phyloP scores from a whole-genome alignment of 2,113 vertebrate genomes.

The Campylomormyrus numenius region DNA sequence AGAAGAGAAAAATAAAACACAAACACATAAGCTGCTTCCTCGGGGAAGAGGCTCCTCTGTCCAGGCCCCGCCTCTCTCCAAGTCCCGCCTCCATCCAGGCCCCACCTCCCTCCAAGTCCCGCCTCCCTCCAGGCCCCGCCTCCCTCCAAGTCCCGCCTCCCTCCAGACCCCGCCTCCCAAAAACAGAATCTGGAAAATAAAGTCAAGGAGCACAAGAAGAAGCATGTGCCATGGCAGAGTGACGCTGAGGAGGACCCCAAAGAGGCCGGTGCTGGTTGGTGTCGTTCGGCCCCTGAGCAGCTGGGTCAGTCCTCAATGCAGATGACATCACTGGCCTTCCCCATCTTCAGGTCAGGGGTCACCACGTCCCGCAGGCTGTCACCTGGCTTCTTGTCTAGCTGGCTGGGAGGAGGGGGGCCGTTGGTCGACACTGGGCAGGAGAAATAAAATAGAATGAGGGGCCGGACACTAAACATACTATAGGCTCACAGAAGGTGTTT shows the following conservation, averaged over 20 bases:
- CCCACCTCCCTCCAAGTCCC: neutral
- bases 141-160: neutral
- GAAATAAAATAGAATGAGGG: neutral
- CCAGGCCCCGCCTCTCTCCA: neutral
- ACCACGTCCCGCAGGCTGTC: conserved; percentile 60
- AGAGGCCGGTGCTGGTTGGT: conserved; percentile 13
- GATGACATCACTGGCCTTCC: conserved; percentile 59
- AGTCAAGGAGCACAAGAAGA: neutral
- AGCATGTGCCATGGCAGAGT: conserved; percentile 4
- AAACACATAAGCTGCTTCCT: neutral
- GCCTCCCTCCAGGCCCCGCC: neutral
- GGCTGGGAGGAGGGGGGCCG: conserved; percentile 54
- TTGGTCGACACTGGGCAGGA: conserved; percentile 60
- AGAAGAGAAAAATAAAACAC: neutral
- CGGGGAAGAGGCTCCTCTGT: neutral
- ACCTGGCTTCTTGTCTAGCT: conserved; percentile 63
- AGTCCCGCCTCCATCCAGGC: neutral
- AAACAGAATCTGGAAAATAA: neutral
- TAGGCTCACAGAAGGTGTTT: neutral
- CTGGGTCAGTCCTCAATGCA: conserved; percentile 58
- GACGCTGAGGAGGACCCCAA: conserved; percentile 40
- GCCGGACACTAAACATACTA: neutral
- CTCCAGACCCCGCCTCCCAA: neutral
- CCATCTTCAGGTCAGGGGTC: conserved; percentile 59
- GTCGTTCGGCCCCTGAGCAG: neutral